Conservation (phyloP, 1,140 invertebrate genomes). For the Heliconius congener region DNA sequence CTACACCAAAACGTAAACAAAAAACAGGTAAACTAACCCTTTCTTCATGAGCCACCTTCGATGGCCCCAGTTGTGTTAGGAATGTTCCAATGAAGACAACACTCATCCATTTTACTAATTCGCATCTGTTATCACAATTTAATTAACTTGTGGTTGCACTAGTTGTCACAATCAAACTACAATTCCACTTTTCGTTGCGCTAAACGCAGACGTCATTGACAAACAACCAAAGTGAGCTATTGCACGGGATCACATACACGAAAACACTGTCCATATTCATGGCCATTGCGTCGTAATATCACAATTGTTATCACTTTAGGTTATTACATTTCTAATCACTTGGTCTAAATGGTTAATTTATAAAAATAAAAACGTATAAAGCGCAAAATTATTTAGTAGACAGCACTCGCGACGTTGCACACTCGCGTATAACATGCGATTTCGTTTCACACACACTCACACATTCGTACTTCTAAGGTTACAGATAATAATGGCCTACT, state of each 20-base stretch:
- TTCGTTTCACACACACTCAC: conserved; percentile 67
- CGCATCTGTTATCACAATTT: conserved; percentile 71
- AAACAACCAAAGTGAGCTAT: conserved; percentile 78
- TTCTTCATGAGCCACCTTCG: conserved; percentile 80
- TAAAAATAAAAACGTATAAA: conserved; percentile 80
- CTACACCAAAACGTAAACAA: conserved; percentile 62
- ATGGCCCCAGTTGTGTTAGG: conserved; percentile 71
- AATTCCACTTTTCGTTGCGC: conserved; percentile 80
- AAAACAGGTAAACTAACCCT: conserved; percentile 78
- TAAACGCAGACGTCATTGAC: conserved; percentile 81
- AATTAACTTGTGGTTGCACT: conserved; percentile 73
- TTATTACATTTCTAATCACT: conserved; percentile 72
- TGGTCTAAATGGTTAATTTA: conserved; percentile 70
- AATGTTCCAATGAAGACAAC: conserved; percentile 69
- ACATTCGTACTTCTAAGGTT: conserved; percentile 46
- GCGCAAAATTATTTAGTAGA: conserved; percentile 74
- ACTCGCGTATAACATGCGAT: conserved; percentile 75
- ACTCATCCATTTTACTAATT: conserved; percentile 79
- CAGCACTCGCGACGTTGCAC: conserved; percentile 78
- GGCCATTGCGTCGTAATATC: conserved; percentile 70
- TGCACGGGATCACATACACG: conserved; percentile 74
- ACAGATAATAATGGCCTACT: conserved; percentile 64
- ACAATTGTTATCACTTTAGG: conserved; percentile 76
- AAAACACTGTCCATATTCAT: conserved; percentile 74
- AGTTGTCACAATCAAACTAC: conserved; percentile 79